A percentile compares a stretch with the other conserved stretches of the same genome.
These are phyloP conservation scores for Labia minor DNA, from an alignment of 2,888 invertebrate species.

Conservation along the genomic window DNA sequence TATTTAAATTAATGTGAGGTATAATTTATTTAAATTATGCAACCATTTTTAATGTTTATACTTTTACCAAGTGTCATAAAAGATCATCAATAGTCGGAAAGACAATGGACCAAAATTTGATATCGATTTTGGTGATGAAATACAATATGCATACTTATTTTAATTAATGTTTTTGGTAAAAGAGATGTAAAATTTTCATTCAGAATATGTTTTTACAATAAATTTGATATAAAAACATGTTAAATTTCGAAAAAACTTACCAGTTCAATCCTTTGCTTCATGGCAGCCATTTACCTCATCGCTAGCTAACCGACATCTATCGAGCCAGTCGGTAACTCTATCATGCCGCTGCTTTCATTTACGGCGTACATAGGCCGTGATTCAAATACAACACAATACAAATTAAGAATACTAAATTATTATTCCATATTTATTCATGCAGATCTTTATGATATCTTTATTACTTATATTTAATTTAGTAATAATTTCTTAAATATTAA, in stretches of 20 bases:
- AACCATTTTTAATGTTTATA: background rate
- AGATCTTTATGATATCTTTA: too few relatives aligned
- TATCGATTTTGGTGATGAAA: background rate
- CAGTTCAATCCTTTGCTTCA: conserved; percentile 13
- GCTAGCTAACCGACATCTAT: background rate
- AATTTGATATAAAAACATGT: background rate
- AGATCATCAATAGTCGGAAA: background rate
- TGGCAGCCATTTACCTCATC: conserved; percentile 13
- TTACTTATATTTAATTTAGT: too few relatives aligned
- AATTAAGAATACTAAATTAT: too few relatives aligned
- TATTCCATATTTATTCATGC: too few relatives aligned
- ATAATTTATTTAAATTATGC: too few relatives aligned
- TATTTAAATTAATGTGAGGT: too few relatives aligned
- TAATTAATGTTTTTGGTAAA: background rate
- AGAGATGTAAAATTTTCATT: background rate
- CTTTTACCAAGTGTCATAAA: background rate
- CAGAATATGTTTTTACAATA: background rate
- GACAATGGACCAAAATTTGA: background rate
- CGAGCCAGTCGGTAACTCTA: background rate
- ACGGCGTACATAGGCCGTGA: too few relatives aligned
- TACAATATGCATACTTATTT: background rate
- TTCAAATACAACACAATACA: too few relatives aligned
- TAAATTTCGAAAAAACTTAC: background rate
- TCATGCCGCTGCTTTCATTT: background rate
- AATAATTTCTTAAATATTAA: too few relatives aligned